Conservation (phyloP, 2,888 invertebrate genomes). For the Alloplasta piceator region DNA sequence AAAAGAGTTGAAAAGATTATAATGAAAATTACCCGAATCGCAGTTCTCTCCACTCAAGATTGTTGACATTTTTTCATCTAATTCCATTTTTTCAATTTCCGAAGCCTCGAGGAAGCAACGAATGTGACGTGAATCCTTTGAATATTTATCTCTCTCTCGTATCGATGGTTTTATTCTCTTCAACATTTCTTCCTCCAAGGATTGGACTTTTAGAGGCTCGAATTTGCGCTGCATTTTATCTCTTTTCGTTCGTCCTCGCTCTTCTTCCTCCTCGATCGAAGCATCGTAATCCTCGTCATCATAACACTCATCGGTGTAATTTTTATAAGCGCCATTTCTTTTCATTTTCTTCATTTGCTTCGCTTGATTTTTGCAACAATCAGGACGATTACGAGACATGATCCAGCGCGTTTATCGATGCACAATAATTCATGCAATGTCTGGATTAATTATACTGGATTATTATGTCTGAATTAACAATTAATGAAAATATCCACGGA, state of each 20-base stretch:
- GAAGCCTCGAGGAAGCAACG: slow-evolving; percentile 62
- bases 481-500: no score
- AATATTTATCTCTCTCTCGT: slow-evolving; percentile 65
- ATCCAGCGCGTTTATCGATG: background rate
- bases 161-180: slow-evolving; percentile 71
- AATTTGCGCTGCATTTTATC: background rate
- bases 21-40: slow-evolving; percentile 34
- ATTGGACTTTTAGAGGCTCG: slow-evolving; percentile 32
- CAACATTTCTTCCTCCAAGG: slow-evolving; percentile 58
- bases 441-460: no score
- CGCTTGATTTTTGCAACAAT: slow-evolving; percentile 60
- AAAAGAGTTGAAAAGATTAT: background rate
- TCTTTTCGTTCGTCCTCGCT: slow-evolving; percentile 21
- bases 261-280: slow-evolving; percentile 22
- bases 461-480: no score
- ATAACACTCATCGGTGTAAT: slow-evolving; percentile 30
- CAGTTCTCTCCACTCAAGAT: slow-evolving; percentile 4
- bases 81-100: slow-evolving; percentile 27
- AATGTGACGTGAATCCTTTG: slow-evolving; percentile 63
- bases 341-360: slow-evolving; percentile 37
- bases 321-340: background rate
- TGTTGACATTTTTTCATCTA: slow-evolving; percentile 12
- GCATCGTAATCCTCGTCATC: slow-evolving; percentile 43
- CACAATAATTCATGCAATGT: no score
- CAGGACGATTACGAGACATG: slow-evolving; percentile 47